phyloP scores from a whole-genome alignment of 2,888 invertebrate species.

The Metalampra italica region DNA sequence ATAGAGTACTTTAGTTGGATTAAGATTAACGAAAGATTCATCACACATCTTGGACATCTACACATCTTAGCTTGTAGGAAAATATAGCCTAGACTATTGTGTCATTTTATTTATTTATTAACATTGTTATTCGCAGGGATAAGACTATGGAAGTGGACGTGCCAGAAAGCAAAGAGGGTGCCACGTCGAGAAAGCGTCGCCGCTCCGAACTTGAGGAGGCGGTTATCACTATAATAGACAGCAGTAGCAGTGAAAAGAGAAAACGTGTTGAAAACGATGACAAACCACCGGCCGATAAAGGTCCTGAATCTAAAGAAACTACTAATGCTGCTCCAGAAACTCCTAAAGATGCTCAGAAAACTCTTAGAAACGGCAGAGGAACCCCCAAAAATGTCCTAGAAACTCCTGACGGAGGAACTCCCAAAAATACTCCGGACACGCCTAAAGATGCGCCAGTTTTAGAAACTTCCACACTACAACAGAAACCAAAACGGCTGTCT shows the following conservation, averaged over 20 bases:
- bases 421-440: not conserved
- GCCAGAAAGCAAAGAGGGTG: constrained; percentile 21
- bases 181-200: constrained; percentile 50
- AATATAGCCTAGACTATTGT: not conserved
- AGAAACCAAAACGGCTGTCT: not conserved
- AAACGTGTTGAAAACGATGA: constrained; percentile 28
- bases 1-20: too few relatives aligned
- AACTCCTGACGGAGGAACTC: not conserved
- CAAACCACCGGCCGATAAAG: constrained; percentile 18
- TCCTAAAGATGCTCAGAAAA: constrained; percentile 17
- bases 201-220: constrained; percentile 55
- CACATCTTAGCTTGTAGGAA: too few relatives aligned
- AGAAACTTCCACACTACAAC: not conserved
- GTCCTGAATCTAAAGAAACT: constrained; percentile 7
- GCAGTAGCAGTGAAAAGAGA: constrained; percentile 34
- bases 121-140: constrained; percentile 26
- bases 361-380: constrained; percentile 23
- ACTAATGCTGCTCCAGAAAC: constrained; percentile 1
- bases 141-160: constrained; percentile 31
- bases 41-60: too few relatives aligned
- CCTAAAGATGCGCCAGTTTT: not conserved
- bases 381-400: constrained; percentile 15
- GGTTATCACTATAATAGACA: constrained; percentile 42
- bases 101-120: not conserved
- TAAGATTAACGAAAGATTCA: too few relatives aligned